Base-by-base conservation (phyloP, 2,888 invertebrate species). In the Lasioglossum zephyrum region DNA sequence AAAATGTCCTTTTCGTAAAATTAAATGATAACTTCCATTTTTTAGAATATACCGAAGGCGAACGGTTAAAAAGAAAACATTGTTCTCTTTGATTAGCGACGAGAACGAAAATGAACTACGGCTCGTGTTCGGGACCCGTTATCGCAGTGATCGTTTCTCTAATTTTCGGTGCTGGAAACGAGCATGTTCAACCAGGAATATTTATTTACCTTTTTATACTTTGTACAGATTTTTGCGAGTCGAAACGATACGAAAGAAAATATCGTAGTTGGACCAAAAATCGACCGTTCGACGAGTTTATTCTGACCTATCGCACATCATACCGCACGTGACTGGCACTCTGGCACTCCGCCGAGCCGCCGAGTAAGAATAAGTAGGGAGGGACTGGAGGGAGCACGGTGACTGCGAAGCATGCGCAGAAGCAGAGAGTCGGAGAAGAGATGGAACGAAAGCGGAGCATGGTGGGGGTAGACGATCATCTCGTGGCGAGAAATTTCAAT, bases 1-100 rank as follows among this genome's bases (percentile, higher is more conserved):
- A 85, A 86, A 86, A 85, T 81, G 57, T 85, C 60, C 49, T 49
- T 36, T 18, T 39, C 49, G 60, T 73, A 81, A 84, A 75, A 70
- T 72, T 57, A 79, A 79, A 84, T 47, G 49, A 85, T 77, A 77
- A 70, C 1, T 57, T 57, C 22, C n/a, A n/a, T 72, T 78, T 75
- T 44, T 85, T 77, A 70, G 70, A 85, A 84, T 77, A 76, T 85
- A 13, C 44, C 49, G 57, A 78, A 75, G 75, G 57, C 73, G 47
- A 78, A 84, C 49, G 75, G 41, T 31, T 44, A 11, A 63, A 81
- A 66, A 81, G 47, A 69, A 77, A 73, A 63, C 77, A 72, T 73
- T 81, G 76, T 41, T 57, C 75, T 77, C 60, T 31, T 22, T 69
- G 53, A 73, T 73, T 76, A 60, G 31, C 16, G 53, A 36, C 60